Evolutionary conservation across 2,797 vertebrate genomes (phyloP), one percentile per base, ranked within the genome.

Genomic region (Cyclopterus lumpus): DNA sequence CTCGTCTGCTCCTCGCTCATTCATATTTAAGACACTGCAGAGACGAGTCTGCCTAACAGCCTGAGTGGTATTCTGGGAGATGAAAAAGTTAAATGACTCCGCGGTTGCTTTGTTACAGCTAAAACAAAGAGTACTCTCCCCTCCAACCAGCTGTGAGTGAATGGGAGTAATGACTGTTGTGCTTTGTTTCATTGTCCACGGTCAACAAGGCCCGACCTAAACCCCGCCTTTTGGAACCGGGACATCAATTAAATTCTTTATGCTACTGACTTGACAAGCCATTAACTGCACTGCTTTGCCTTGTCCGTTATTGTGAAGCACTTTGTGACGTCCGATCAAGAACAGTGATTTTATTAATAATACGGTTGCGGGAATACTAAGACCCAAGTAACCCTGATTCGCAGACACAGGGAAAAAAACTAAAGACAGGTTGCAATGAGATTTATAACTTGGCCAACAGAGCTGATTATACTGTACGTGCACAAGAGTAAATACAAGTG

Each of bases 1-100:
- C 55, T 73, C 14, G 54, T 61, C 58, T 48, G 74, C 65, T 75
- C 66, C 66, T 51, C 42, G 63, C 83, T 91, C 89, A 90, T 92
- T 86, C 80, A 93, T 90, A 91, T 90, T 91, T 90, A 70, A 88
- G 79, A 79, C 57, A 60, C 83, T 88, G 86, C 75, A 77, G 85
- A 82, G 82, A 91, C 59, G 63, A 71, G 75, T 82, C 75, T 63
- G 77, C 83, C 79, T 77, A 72, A 88, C 77, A 87, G 88, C 63
- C 81, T 59, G 60, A 71, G 73, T 61, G 79, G 74, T 71, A 81
- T 84, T 86, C 73, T 86, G 83, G 79, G 81, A 82, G 81, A 82
- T 60, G 71, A 79, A 65, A 74, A 77, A 76, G 57, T 54, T 26
- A 71, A 84, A 75, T 40, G 64, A 68, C 58, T 85, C 64, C 66